Conservation (phyloP, 2,113 vertebrate genomes). For the Dolichotis patagonum region DNA sequence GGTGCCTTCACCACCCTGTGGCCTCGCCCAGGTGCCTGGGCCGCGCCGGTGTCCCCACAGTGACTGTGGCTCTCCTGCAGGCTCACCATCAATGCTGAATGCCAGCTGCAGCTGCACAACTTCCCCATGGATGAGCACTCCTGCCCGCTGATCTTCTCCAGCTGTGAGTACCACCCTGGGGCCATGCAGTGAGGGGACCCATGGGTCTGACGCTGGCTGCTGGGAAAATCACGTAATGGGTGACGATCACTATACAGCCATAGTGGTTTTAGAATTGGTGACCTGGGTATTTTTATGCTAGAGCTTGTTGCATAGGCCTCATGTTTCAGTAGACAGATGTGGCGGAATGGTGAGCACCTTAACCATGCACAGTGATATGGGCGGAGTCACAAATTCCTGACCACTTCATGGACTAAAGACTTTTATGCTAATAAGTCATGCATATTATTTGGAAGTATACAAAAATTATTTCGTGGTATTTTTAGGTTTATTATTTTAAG, state of each 20-base stretch:
- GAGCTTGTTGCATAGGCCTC: neutral
- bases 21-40: neutral
- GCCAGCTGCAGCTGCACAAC: constrained; percentile 97
- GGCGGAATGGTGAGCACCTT: neutral
- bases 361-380: too few species aligned
- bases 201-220: neutral
- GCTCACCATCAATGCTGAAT: constrained; percentile 97
- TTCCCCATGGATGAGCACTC: constrained; percentile 99
- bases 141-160: constrained; percentile 97
- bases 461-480: neutral
- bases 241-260: rapidly evolving
- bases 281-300: neutral
- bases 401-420: neutral
- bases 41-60: neutral
- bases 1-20: rapidly evolving
- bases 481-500: neutral
- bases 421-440: neutral
- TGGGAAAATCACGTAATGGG: neutral
- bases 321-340: neutral
- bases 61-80: constrained; percentile 83
- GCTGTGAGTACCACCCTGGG: constrained; percentile 92
- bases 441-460: neutral
- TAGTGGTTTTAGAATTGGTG: neutral
- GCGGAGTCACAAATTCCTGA: neutral
- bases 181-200: rapidly evolving